Evolutionary conservation across 1,140 invertebrate genomes (phyloP).

Genomic region (Eriosoma lanigerum): DNA sequence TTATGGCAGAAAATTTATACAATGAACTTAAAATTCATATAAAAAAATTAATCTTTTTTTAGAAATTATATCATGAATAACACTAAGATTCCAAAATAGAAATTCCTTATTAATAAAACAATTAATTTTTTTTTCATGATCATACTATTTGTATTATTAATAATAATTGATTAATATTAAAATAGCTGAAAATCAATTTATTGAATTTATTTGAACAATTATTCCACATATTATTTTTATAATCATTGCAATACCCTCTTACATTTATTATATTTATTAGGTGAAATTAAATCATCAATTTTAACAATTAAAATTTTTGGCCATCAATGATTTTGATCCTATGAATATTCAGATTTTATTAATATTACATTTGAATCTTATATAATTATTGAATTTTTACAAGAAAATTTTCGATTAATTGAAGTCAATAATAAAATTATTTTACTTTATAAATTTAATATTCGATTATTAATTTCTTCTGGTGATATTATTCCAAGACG

Average conservation of each 20-base stretch:
- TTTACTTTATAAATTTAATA: not conserved
- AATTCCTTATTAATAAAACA: conserved; percentile 64
- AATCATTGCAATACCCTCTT: not conserved
- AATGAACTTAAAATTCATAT: conserved; percentile 64
- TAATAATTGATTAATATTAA: conserved; percentile 53
- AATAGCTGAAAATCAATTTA: not conserved
- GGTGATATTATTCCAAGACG: not conserved
- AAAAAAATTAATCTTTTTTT: conserved; percentile 62
- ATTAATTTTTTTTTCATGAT: conserved; percentile 66
- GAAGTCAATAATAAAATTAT: not conserved
- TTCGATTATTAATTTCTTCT: not conserved
- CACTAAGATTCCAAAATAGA: conserved; percentile 62
- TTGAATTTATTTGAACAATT: not conserved
- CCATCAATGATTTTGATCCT: not conserved
- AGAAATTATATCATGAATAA: conserved; percentile 61
- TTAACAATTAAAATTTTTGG: not conserved
- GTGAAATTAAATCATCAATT: not conserved
- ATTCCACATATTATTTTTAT: not conserved
- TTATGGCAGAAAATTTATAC: conserved; percentile 62
- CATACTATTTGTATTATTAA: conserved; percentile 63
- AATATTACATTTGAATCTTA: conserved; percentile 14
- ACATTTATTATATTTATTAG: not conserved
- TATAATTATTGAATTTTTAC: not conserved
- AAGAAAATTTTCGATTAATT: not conserved
- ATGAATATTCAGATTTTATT: conserved; percentile 12